Evolutionary conservation across 2,113 vertebrate species (phyloP).

Genomic region (Elachura formosa): DNA sequence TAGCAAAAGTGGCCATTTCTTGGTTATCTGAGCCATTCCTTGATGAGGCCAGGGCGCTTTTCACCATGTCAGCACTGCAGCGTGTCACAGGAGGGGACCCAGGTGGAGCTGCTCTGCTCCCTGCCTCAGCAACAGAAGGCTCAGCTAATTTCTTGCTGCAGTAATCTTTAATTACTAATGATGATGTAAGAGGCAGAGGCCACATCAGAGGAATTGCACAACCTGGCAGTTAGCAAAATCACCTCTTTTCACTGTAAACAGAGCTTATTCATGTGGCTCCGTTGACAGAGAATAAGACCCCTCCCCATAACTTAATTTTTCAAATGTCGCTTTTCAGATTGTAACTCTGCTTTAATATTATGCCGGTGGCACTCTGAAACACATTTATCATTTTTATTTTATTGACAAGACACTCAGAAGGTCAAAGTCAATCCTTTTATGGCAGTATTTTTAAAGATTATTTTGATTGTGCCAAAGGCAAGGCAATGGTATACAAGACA

Average conservation of each 20-base stretch:
- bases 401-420: slow-evolving; percentile 55
- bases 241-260: background rate
- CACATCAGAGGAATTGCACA: background rate
- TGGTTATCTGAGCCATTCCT: background rate
- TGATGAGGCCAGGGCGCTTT: background rate
- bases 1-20: background rate
- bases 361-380: background rate
- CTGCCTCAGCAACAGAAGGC: background rate
- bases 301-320: background rate
- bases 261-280: background rate
- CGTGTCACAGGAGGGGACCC: background rate
- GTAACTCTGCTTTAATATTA: background rate
- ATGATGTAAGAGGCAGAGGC: slow-evolving; percentile 12
- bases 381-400: slow-evolving; percentile 52
- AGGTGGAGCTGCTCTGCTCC: background rate
- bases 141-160: slow-evolving; percentile 49
- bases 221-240: background rate
- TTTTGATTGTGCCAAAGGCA: slow-evolving; percentile 51
- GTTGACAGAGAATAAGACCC: background rate
- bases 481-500: slow-evolving; percentile 17
- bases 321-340: slow-evolving; percentile 30
- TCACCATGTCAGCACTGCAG: background rate
- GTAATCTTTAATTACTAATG: slow-evolving; percentile 44
- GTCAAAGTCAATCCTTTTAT: slow-evolving; percentile 49
- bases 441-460: slow-evolving; percentile 48